A percentile compares a stretch with the other conserved stretches of the same genome.
Conservation (phyloP, 1,140 invertebrate genomes). For the Steinernema khuongi region DNA sequence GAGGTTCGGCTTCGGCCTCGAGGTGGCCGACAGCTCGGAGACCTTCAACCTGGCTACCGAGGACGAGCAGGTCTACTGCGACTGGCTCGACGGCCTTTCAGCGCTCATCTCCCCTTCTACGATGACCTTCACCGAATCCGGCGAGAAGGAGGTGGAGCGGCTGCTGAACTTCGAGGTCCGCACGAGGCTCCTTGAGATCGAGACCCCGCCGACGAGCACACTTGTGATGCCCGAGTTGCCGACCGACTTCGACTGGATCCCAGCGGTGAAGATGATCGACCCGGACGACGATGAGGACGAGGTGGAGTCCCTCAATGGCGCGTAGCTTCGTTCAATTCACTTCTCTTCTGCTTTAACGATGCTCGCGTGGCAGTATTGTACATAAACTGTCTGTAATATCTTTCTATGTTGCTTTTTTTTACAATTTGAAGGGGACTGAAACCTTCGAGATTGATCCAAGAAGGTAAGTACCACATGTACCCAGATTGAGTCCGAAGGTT, state of each 20-base stretch:
- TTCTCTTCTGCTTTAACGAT: too few relatives aligned
- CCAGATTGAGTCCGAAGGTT: too few relatives aligned
- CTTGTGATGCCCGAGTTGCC: not conserved
- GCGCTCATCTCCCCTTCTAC: not conserved
- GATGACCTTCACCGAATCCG: not conserved
- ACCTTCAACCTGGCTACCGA: not conserved
- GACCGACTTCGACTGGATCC: constrained; percentile 2
- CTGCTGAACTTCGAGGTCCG: constrained; percentile 1
- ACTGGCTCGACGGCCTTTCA: constrained; percentile 19
- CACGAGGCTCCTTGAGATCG: not conserved
- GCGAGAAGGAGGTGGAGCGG: not conserved
- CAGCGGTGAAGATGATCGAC: constrained; percentile 2
- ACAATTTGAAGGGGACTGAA: too few relatives aligned
- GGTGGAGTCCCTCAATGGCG: not conserved
- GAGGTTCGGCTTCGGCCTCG: not conserved
- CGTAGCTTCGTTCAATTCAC: not conserved
- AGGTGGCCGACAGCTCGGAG: not conserved
- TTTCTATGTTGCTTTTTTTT: too few relatives aligned
- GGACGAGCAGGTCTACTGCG: constrained; percentile 19
- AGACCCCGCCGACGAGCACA: not conserved
- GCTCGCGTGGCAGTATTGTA: too few relatives aligned
- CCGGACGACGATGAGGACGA: constrained; percentile 6
- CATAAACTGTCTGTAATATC: too few relatives aligned
- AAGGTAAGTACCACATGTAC: too few relatives aligned
- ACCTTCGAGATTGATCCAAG: too few relatives aligned